Conservation (phyloP, 2,113 vertebrate species). For the Notiomystis cincta region DNA sequence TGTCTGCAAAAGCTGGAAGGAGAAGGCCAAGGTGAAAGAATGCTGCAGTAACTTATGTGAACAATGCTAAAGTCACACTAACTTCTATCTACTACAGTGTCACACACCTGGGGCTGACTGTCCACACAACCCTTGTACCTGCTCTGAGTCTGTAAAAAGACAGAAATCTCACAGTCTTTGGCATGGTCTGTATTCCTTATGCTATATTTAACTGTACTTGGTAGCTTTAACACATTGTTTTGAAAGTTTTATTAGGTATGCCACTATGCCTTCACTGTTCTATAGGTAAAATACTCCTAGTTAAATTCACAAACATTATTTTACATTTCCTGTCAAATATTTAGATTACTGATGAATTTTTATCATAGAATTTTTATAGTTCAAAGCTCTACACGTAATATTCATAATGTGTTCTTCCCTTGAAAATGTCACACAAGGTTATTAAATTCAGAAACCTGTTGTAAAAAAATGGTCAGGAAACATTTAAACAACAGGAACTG, state of each 20-base stretch:
- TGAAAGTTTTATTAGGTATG: background rate
- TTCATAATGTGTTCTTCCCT: background rate
- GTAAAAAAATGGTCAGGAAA: background rate
- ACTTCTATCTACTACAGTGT: background rate
- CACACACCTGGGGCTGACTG: background rate
- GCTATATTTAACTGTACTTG: background rate
- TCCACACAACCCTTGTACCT: background rate
- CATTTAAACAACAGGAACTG: background rate
- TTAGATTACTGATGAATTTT: background rate
- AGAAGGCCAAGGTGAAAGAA: background rate
- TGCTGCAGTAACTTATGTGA: background rate
- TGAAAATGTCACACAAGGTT: constrained; percentile 25
- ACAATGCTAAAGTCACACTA: background rate
- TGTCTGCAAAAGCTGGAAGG: background rate
- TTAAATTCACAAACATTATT: background rate
- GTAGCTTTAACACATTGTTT: background rate
- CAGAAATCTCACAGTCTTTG: background rate
- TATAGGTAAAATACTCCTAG: background rate
- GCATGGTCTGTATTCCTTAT: background rate
- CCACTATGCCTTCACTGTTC: background rate
- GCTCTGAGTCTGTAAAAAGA: background rate
- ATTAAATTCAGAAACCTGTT: constrained; percentile 1
- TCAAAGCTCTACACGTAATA: background rate
- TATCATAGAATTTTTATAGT: background rate
- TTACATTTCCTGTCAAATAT: background rate